These are phyloP conservation scores for Drosophila subobscura DNA, from an alignment of 1,140 invertebrate species.

Conservation along the genomic window DNA sequence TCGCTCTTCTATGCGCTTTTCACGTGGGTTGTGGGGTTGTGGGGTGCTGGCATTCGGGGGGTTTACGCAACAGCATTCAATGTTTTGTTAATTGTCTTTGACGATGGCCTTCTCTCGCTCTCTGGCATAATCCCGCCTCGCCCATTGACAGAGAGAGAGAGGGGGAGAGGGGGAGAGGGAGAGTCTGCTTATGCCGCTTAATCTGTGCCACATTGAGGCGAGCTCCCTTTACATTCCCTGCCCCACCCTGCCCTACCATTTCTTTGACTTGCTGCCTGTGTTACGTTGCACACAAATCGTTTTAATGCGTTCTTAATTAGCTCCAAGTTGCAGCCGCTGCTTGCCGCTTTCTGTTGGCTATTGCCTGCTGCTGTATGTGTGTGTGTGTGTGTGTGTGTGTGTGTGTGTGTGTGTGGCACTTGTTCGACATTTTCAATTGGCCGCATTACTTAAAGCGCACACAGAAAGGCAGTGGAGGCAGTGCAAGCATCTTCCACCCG, in stretches of 20 bases:
- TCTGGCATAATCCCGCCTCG: no score
- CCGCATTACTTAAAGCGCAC: conserved; percentile 71
- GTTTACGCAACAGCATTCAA: no score
- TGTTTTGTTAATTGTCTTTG: no score
- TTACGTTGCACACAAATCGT: conserved; percentile 38
- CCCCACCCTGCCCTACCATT: no score
- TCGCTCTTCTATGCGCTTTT: conserved; percentile 1
- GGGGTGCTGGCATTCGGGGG: no score
- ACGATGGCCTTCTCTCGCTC: no score
- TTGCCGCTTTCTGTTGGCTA: conserved; percentile 3
- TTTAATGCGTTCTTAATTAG: conserved; percentile 79
- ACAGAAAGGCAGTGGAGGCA: conserved; percentile 4
- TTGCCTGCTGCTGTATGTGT: conserved; percentile 2
- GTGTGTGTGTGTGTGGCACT: conserved; percentile 44
- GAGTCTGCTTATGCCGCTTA: conserved; percentile 10
- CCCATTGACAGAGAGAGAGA: no score
- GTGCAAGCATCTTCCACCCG: neutral
- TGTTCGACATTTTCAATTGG: conserved; percentile 80
- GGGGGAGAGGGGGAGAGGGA: no score
- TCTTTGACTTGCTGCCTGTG: neutral
- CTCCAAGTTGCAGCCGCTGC: conserved; percentile 18
- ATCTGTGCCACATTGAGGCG: neutral
- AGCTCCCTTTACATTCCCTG: no score
- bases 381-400: neutral
- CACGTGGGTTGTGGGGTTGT: no score